Evolutionary conservation across 2,888 invertebrate species (phyloP), one percentile per base, ranked within the genome.

Genomic region (Palloptera scutellata): DNA sequence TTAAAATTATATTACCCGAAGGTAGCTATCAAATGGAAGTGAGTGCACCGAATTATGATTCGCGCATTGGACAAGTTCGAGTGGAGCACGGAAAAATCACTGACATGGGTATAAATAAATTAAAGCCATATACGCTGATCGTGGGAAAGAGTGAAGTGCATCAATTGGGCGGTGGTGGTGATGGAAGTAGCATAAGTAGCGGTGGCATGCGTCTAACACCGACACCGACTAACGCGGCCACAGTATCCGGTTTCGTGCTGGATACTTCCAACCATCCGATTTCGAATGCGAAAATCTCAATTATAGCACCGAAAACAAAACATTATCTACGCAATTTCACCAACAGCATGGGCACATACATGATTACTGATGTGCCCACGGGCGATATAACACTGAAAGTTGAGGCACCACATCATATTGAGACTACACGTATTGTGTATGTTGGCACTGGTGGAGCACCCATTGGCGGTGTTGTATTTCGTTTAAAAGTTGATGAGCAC

Each of bases 1-100:
- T 91, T 83, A 90, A 91, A 79, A 86, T 91, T 59, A 88, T 92
- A 78, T 85, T 95, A 61, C 89, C 92, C 11, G 87, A 89, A 1
- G 94, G 92, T 0, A 83, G 86, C 40, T 92, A 93, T 81, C 85
- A 84, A 9, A 80, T 93, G 12, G 86, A 88, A 58, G 86, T 92
- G 40, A 85, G 87, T 17, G 90, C 90, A 68, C 87, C 88, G 66
- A 88, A 88, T 53, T 92, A 91, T 78, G 84, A 87, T 70, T 83
- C 86, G 0, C 85, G 87, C 72, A 79, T 84, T 0, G 73, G 87
- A 3, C 82, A 81, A 30, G 80, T 90, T 0, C 65, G 69, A 12
- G 69, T 84, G 4, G 65, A 71, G 17, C 70, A 77, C 0, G 78
- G 73, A 2, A 63, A 74, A 11, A 66, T 82, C n/a, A 72, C 61